phyloP scores from a whole-genome alignment of 2,113 vertebrate genomes.

The Chloropsis hardwickii region DNA sequence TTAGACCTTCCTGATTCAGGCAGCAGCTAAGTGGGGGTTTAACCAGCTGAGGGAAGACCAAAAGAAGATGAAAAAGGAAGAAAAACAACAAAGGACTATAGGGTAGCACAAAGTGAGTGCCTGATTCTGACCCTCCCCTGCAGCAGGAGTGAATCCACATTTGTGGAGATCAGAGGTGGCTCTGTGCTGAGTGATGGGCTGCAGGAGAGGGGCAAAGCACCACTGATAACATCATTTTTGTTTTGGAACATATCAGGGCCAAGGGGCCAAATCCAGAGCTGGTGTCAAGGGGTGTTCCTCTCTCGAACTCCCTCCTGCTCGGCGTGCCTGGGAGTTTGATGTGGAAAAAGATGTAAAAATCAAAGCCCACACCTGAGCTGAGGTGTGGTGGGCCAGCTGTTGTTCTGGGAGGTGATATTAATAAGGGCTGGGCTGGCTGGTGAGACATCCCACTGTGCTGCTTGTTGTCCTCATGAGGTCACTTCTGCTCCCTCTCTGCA shows the following conservation, averaged over 20 bases:
- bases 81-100: neutral
- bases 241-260: neutral
- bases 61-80: neutral
- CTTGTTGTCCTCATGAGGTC: rapidly evolving
- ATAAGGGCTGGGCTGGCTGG: neutral
- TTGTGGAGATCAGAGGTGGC: neutral
- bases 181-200: neutral
- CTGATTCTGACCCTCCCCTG: neutral
- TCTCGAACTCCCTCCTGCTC: neutral
- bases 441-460: neutral
- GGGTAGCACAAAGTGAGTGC: rapidly evolving
- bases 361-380: neutral
- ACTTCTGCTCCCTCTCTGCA: neutral
- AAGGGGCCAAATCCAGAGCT: neutral
- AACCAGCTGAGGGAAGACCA: neutral
- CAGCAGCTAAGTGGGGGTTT: neutral
- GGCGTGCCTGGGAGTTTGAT: neutral
- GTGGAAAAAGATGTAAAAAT: neutral
- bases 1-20: neutral
- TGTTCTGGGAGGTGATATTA: neutral
- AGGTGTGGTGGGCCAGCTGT: neutral
- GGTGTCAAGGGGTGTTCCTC: neutral
- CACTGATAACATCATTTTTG: neutral
- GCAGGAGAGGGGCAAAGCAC: neutral
- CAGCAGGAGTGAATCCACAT: neutral